Percentiles rank a stretch among this genome's conserved stretches.
Evolutionary conservation across 64 coral and sea anemone species (phyloP).

Genomic region (Anthopleura sola): DNA sequence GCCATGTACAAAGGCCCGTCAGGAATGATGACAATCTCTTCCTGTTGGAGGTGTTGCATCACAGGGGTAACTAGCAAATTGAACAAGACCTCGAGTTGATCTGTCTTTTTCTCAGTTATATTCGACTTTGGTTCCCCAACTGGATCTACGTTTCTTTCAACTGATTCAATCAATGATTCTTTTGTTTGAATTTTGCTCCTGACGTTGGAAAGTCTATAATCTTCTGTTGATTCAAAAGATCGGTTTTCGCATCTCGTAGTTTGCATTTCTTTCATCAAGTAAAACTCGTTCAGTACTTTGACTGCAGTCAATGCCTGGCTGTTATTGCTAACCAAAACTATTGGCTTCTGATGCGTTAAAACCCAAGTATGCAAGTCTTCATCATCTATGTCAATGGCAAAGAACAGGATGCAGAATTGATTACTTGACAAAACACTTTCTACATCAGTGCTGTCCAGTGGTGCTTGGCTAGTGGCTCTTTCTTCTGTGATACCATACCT

Average conservation of each 20-base stretch:
- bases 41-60: neutral
- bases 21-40: slow-evolving; percentile 51
- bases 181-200: neutral
- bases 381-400: neutral
- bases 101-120: neutral
- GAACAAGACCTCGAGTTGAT: neutral
- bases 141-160: neutral
- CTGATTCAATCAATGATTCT: no score
- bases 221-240: slow-evolving; percentile 2
- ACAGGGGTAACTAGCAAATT: slow-evolving; percentile 21
- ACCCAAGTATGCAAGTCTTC: neutral
- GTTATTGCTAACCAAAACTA: neutral
- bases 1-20: slow-evolving; percentile 31
- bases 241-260: slow-evolving; percentile 16
- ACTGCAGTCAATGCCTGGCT: neutral
- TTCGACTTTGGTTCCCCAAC: neutral
- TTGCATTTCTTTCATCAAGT: no score
- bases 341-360: neutral
- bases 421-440: neutral
- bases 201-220: neutral
- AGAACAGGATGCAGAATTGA: neutral
- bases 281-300: no score
- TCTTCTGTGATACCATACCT: slow-evolving; percentile 6
- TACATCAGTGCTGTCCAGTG: neutral
- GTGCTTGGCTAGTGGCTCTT: neutral